Conservation (phyloP, 2,797 vertebrate genomes). For the Mycteria americana region DNA sequence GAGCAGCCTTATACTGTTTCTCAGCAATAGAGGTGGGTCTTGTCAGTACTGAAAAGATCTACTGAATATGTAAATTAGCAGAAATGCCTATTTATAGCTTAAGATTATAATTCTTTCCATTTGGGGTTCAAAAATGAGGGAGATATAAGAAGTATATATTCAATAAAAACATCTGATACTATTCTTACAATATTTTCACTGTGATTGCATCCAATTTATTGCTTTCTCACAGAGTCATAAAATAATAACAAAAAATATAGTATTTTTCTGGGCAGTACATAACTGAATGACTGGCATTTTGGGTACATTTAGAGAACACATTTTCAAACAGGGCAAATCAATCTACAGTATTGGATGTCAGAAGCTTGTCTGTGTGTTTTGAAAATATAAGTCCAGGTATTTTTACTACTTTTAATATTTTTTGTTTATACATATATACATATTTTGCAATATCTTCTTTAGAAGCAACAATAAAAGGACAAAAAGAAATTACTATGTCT, state of each 20-base stretch:
- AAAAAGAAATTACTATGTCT: background rate
- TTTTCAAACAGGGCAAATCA: background rate
- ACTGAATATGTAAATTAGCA: background rate
- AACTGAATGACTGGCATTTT: background rate
- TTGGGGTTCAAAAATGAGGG: background rate
- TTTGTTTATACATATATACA: background rate
- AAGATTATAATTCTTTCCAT: background rate
- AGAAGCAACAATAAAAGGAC: background rate
- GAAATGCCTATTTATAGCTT: background rate
- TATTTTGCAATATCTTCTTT: background rate
- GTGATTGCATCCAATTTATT: background rate
- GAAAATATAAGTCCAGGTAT: background rate
- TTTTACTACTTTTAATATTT: background rate
- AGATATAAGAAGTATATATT: background rate
- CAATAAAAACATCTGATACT: background rate
- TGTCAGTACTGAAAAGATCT: background rate
- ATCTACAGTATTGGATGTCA: background rate
- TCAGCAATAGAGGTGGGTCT: background rate
- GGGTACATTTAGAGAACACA: background rate
- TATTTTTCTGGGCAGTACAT: background rate
- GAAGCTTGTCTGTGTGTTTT: background rate
- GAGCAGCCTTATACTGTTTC: background rate
- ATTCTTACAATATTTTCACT: background rate
- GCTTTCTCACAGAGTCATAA: background rate
- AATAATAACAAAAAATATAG: background rate